These are phyloP conservation scores for Polymixis flavicincta DNA, from an alignment of 2,888 invertebrate genomes.

Conservation along the genomic window DNA sequence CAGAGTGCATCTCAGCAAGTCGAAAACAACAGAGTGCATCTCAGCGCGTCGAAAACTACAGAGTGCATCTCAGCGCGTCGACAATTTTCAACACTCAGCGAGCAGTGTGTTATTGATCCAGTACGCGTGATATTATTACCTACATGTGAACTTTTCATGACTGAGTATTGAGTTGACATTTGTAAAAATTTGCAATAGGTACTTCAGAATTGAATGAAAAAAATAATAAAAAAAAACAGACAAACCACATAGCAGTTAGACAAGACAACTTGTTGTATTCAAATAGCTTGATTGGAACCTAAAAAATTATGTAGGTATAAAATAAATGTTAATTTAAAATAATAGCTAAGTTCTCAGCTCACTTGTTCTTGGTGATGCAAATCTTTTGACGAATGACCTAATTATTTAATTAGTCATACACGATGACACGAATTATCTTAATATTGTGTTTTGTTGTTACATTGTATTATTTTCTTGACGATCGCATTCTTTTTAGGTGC, in stretches of 20 bases:
- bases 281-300: neutral
- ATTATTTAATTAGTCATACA: slow-evolving; percentile 25
- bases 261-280: neutral
- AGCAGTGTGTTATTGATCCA: too few relatives aligned
- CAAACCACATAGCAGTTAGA: too few relatives aligned
- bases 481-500: neutral
- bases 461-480: slow-evolving; percentile 1
- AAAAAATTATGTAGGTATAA: neutral
- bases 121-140: too few relatives aligned
- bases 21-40: too few relatives aligned
- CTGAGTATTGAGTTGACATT: neutral
- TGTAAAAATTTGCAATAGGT: neutral
- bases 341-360: neutral
- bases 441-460: neutral
- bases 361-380: slow-evolving; percentile 8
- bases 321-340: neutral
- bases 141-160: neutral
- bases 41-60: too few relatives aligned
- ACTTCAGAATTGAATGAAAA: neutral
- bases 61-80: too few relatives aligned
- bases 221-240: too few relatives aligned
- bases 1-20: too few relatives aligned
- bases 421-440: neutral
- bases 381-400: slow-evolving; percentile 12
- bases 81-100: too few relatives aligned